Percentiles rank a stretch among this genome's conserved stretches.
These are phyloP conservation scores for Baryphthengus martii DNA, from an alignment of 2,113 vertebrate species.

Conservation along the genomic window DNA sequence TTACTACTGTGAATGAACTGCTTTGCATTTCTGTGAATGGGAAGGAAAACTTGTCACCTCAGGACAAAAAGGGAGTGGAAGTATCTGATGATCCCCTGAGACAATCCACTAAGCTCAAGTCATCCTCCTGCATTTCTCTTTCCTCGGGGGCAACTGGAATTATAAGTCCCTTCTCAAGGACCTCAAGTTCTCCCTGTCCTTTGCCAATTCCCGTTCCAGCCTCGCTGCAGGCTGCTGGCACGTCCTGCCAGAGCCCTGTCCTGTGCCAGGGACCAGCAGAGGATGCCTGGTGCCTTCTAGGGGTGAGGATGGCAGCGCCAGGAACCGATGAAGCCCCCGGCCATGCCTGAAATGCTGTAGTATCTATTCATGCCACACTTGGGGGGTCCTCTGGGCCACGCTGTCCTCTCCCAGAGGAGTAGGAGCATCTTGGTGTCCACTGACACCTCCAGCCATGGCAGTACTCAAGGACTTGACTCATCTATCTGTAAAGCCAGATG, in stretches of 20 bases:
- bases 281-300: not conserved
- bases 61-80: slow-evolving; percentile 61
- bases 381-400: not conserved
- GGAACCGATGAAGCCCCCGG: rapidly evolving
- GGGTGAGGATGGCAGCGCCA: not conserved
- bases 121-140: slow-evolving; percentile 2
- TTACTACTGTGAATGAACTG: slow-evolving; percentile 38
- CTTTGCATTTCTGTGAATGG: slow-evolving; percentile 65
- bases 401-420: not conserved
- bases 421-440: not conserved
- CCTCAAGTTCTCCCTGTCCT: not conserved
- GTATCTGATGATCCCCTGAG: slow-evolving; percentile 54
- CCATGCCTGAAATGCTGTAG: not conserved
- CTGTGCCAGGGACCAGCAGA: not conserved
- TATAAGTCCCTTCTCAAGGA: not conserved
- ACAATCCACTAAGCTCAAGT: slow-evolving; percentile 46
- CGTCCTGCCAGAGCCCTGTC: rapidly evolving
- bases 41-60: slow-evolving; percentile 54
- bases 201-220: not conserved
- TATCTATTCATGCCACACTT: rapidly evolving
- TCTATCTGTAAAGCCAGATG: not conserved
- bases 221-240: not conserved
- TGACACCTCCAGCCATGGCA: not conserved
- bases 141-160: slow-evolving; percentile 4
- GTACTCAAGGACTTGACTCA: not conserved